These are phyloP conservation scores for Uropsilus gracilis DNA, from an alignment of 2,113 vertebrate genomes.

Conservation along the genomic window DNA sequence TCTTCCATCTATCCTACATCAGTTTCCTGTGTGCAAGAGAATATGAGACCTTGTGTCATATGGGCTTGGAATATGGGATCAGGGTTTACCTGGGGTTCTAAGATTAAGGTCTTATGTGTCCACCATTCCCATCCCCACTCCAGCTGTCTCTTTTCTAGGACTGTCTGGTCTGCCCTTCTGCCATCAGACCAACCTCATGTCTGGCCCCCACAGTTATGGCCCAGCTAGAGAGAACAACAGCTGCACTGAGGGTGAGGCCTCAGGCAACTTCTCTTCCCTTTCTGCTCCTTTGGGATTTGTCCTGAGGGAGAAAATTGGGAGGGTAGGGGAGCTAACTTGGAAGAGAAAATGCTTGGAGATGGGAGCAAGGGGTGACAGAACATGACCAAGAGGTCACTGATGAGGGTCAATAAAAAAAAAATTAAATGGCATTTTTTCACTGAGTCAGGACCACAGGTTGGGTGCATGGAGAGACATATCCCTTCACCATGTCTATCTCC, in stretches of 20 bases:
- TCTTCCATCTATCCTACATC: background rate
- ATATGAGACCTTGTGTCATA: background rate
- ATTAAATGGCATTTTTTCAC: background rate
- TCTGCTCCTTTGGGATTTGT: background rate
- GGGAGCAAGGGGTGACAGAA: background rate
- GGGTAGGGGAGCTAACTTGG: background rate
- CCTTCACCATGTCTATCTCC: background rate
- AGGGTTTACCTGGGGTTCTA: background rate
- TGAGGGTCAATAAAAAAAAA: background rate
- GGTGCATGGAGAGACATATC: background rate
- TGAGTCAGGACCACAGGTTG: background rate
- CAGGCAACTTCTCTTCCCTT: background rate
- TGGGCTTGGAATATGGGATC: background rate
- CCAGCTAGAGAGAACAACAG: slow-evolving; percentile 87
- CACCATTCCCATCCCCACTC: background rate
- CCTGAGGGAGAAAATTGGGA: background rate
- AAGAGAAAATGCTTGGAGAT: background rate
- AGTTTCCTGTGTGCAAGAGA: background rate
- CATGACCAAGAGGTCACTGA: background rate
- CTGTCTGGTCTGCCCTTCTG: slow-evolving; percentile 90
- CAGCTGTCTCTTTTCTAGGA: slow-evolving; percentile 82
- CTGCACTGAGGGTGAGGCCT: slow-evolving; percentile 89
- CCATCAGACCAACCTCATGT: slow-evolving; percentile 90
- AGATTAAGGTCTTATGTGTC: background rate
- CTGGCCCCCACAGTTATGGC: slow-evolving; percentile 89